phyloP scores from a whole-genome alignment of 2,888 invertebrate genomes.

The Temnothorax unifasciatus region DNA sequence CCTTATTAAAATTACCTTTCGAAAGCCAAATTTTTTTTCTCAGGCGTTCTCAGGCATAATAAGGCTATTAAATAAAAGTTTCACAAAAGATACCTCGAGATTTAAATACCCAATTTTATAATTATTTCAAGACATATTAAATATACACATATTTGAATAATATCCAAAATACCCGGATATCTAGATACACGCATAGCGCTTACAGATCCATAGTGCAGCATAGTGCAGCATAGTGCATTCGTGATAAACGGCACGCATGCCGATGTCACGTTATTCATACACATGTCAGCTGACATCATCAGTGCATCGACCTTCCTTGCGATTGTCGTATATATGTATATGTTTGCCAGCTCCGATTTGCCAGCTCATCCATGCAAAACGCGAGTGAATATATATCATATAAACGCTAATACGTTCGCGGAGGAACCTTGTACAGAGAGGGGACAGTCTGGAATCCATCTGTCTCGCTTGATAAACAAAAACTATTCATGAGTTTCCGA shows the following conservation, averaged over 20 bases:
- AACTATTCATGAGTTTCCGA: constrained; percentile 10
- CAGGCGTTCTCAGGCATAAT: too few species aligned
- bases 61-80: background rate
- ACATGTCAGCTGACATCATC: constrained; percentile 33
- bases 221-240: background rate
- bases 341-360: constrained; percentile 31
- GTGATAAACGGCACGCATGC: background rate
- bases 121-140: background rate
- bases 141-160: too few species aligned
- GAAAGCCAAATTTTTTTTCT: background rate
- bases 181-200: background rate
- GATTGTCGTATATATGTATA: constrained; percentile 22
- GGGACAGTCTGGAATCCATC: constrained; percentile 21
- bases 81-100: background rate
- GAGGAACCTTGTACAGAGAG: constrained; percentile 7
- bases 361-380: constrained; percentile 54
- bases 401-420: constrained; percentile 26
- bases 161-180: background rate
- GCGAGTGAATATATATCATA: background rate
- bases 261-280: constrained; percentile 42
- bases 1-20: background rate
- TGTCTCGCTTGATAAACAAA: constrained; percentile 32
- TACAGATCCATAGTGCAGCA: too few species aligned
- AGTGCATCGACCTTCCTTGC: constrained; percentile 43
- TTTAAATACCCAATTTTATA: background rate